phyloP scores from a whole-genome alignment of 1,140 invertebrate species.

The Belonocnema kinseyi region DNA sequence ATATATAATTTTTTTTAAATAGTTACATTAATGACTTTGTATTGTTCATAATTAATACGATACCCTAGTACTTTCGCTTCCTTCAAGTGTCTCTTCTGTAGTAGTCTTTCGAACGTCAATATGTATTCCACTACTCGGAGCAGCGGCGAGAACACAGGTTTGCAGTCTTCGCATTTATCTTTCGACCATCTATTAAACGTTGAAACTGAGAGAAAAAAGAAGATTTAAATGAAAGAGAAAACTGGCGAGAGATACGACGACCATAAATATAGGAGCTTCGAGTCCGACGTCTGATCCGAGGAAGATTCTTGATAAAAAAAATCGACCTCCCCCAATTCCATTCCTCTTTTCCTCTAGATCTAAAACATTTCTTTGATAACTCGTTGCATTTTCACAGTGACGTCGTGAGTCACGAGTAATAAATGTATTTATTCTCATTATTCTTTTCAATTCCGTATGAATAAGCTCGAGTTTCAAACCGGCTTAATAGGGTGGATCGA shows the following conservation, averaged over 20 bases:
- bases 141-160: slow-evolving; percentile 71
- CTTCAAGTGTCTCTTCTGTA: slow-evolving; percentile 9
- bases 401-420: slow-evolving; percentile 20
- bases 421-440: slow-evolving; percentile 26
- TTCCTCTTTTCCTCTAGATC: slow-evolving; percentile 32
- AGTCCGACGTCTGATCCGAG: slow-evolving; percentile 67
- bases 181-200: slow-evolving; percentile 71
- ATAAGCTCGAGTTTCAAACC: slow-evolving; percentile 2
- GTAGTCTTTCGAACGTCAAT: background rate
- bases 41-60: background rate
- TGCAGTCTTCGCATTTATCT: slow-evolving; percentile 65
- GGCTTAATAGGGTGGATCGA: background rate
- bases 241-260: slow-evolving; percentile 64
- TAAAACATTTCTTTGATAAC: background rate
- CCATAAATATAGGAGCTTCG: slow-evolving; percentile 73
- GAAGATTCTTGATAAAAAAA: slow-evolving; percentile 66
- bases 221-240: slow-evolving; percentile 48
- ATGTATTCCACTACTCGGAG: slow-evolving; percentile 43
- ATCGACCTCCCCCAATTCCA: slow-evolving; percentile 47
- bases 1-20: no score
- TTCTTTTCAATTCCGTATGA: background rate
- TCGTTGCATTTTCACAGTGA: background rate
- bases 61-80: background rate
- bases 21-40: no score
- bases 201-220: slow-evolving; percentile 54